Percentiles rank a stretch among this genome's conserved stretches.
Conservation (phyloP, 2,888 invertebrate genomes). For the Helleia helle region DNA sequence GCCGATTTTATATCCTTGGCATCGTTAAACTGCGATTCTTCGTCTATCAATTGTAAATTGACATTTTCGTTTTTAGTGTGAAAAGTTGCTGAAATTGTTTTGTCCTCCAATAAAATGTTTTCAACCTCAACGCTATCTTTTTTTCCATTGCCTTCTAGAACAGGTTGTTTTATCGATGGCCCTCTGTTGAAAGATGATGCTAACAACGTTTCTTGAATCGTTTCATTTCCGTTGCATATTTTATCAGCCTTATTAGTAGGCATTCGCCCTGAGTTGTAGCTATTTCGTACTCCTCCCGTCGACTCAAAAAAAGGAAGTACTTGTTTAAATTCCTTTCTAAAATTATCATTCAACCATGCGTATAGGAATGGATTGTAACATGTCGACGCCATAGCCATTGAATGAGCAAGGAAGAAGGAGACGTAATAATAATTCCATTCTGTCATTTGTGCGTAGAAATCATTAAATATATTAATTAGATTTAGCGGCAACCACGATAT, state of each 20-base stretch:
- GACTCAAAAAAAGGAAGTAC: constrained; percentile 79
- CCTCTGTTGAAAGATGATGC: constrained; percentile 73
- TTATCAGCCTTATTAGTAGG: constrained; percentile 75
- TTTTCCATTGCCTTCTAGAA: constrained; percentile 43
- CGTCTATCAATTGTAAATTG: constrained; percentile 56
- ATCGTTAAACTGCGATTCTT: constrained; percentile 53
- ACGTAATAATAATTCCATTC: constrained; percentile 88
- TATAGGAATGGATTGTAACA: constrained; percentile 98
- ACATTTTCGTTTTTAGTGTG: constrained; percentile 51
- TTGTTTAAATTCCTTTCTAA: constrained; percentile 93
- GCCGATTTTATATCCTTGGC: constrained; percentile 37
- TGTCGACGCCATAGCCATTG: constrained; percentile 96
- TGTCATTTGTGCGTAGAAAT: constrained; percentile 77
- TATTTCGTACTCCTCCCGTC: constrained; percentile 61
- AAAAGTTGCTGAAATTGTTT: constrained; percentile 45
- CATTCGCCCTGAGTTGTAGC: constrained; percentile 60
- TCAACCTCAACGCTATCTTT: constrained; percentile 75
- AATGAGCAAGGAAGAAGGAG: constrained; percentile 92
- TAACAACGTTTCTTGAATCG: constrained; percentile 79
- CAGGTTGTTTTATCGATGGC: constrained; percentile 52
- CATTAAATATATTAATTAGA: constrained; percentile 83
- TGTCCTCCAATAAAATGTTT: constrained; percentile 68
- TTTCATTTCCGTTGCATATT: constrained; percentile 84
- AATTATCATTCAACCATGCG: constrained; percentile 98
- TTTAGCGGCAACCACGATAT: constrained; percentile 91